Evolutionary conservation across 2,888 invertebrate genomes (phyloP).

Genomic region (Mimachlamys varia): DNA sequence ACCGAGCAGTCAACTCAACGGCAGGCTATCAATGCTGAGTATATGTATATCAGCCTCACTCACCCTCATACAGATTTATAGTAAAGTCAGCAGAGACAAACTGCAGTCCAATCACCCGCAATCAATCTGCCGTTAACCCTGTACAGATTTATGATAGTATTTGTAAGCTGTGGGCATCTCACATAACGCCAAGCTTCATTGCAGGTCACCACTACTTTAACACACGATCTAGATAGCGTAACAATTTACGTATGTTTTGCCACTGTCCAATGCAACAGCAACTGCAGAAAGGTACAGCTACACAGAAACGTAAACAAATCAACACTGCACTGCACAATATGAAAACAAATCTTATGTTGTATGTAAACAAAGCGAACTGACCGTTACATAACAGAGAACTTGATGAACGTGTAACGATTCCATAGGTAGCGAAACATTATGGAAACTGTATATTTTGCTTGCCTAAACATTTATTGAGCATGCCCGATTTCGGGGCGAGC

Average conservation of each 20-base stretch:
- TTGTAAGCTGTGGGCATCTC: background rate
- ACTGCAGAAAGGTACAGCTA: too few species aligned
- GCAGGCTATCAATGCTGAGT: background rate
- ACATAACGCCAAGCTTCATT: background rate
- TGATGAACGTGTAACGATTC: background rate
- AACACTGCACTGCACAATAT: too few species aligned
- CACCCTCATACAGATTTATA: background rate
- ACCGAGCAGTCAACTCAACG: background rate
- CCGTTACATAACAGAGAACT: background rate
- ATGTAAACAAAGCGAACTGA: too few species aligned
- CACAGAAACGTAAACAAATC: too few species aligned
- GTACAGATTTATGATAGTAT: background rate
- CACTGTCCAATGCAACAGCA: too few species aligned
- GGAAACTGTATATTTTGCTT: background rate
- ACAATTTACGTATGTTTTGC: too few species aligned
- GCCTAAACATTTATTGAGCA: background rate
- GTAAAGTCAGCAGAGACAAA: background rate
- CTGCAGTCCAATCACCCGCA: background rate
- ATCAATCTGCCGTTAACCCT: background rate
- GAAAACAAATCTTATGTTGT: too few species aligned
- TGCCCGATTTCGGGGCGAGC: background rate
- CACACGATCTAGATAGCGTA: too few species aligned
- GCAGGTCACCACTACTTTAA: too few species aligned
- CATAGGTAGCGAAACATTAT: background rate
- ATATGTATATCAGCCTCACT: background rate